Evolutionary conservation across 2,797 vertebrate species (phyloP), one percentile per base, ranked within the genome.

Genomic region (Cheirogaleus major): DNA sequence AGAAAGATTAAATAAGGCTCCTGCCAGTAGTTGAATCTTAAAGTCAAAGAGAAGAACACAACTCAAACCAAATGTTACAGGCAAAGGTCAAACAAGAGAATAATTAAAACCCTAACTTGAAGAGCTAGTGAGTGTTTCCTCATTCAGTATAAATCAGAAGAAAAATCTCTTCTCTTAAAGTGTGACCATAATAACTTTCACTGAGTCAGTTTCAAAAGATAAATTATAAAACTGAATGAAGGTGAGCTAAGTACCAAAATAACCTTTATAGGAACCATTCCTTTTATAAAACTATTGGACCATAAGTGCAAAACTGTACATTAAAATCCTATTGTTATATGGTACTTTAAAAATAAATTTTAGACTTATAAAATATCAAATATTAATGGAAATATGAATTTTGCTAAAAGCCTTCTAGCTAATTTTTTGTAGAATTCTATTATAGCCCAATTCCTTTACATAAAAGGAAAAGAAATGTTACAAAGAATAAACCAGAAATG

Each of bases 1-100:
- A 93, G 73, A 84, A 95, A 96, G 95, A 97, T 95, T 97, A 96
- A 96, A 80, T 91, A 95, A 97, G 92, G 57, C 59, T 96, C 78
- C 87, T 80, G 75, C 78, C 84, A 95, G 79, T 90, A 65, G 55
- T 4, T 94, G 93, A 85, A 94, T 92, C 89, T 90, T 97, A 93
- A 89, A 95, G 82, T 95, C 93, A 96, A 89, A 97, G 92, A 93
- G 52, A 93, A 93, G 69, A 90, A 94, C 76, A 97, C 95, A 94
- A 94, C 75, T 94, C 94, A 95, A 94, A 97, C 89, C 96, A 96
- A 96, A 97, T 95, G 79, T 93, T 95, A 95, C 59, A 92, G 89
- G 70, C 91, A 96, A 97, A 97, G 94, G 91, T 95, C 97, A 96
- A 95, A 94, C 67, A 86, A 67, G 48, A 95, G 83, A 96, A 76